Evolutionary conservation across 2,797 vertebrate species (phyloP).

Genomic region (Ataeniobius toweri): DNA sequence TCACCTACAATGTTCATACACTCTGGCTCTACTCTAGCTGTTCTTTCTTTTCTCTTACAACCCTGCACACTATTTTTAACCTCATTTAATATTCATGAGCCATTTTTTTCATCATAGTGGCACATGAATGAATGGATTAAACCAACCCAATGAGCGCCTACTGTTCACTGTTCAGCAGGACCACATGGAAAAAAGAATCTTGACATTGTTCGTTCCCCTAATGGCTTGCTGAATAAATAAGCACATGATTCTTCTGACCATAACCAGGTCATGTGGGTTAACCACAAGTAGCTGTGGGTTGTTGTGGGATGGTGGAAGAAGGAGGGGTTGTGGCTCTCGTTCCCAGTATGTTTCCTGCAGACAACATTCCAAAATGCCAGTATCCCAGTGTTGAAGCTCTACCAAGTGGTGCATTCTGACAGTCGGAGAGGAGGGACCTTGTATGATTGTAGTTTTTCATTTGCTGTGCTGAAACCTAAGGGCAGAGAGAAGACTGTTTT

Average conservation of each 20-base stretch:
- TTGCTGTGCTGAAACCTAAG: conserved; percentile 47
- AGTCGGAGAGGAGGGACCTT: conserved; percentile 37
- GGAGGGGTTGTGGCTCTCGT: conserved; percentile 33
- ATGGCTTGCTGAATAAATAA: conserved; percentile 53
- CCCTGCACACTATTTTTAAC: conserved; percentile 76
- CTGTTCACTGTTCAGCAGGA: conserved; percentile 44
- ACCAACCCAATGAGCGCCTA: conserved; percentile 34
- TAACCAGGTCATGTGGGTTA: conserved; percentile 68
- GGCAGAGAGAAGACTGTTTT: conserved; percentile 40
- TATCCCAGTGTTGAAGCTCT: conserved; percentile 3
- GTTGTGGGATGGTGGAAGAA: conserved; percentile 60
- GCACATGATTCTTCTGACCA: conserved; percentile 52
- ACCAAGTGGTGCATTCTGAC: conserved; percentile 29
- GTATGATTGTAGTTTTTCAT: conserved; percentile 43
- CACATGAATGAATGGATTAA: conserved; percentile 66
- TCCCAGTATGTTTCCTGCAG: conserved; percentile 44
- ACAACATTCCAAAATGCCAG: conserved; percentile 23
- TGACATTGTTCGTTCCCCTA: conserved; percentile 44
- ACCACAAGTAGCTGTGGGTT: conserved; percentile 72
- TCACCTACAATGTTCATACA: conserved; percentile 49
- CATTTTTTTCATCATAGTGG: conserved; percentile 61
- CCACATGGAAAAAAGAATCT: conserved; percentile 41
- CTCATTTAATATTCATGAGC: conserved; percentile 76
- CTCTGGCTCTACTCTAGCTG: conserved; percentile 46
- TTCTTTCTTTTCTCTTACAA: conserved; percentile 47